Conservation (phyloP, 1,140 invertebrate species). For the Polypedilum vanderplanki region DNA sequence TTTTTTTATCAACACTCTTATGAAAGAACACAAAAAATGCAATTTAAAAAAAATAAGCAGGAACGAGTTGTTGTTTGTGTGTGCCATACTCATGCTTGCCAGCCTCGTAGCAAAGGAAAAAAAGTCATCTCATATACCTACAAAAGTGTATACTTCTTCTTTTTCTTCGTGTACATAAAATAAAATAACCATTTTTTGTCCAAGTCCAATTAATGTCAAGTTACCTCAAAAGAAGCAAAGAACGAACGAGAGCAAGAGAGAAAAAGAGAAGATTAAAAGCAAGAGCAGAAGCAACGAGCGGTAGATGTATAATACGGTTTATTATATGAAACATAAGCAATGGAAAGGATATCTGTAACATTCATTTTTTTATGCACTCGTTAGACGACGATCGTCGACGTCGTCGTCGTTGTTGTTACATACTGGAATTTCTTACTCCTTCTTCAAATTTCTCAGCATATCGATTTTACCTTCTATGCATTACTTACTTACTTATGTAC, state of each 20-base stretch:
- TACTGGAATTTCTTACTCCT: too few species aligned
- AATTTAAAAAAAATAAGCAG: background rate
- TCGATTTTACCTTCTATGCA: too few species aligned
- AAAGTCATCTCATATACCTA: background rate
- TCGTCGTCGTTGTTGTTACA: too few species aligned
- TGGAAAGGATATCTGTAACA: background rate
- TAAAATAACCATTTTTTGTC: constrained; percentile 19
- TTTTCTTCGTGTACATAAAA: background rate
- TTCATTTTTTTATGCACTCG: too few species aligned
- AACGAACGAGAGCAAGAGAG: background rate
- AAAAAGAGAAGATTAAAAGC: background rate
- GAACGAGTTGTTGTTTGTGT: background rate
- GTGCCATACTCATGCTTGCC: background rate
- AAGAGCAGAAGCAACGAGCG: constrained; percentile 5
- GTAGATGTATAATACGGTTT: background rate
- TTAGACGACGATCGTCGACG: too few species aligned
- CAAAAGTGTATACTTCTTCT: too few species aligned
- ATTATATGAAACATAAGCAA: constrained; percentile 11
- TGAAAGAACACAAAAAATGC: background rate
- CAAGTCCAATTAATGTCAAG: constrained; percentile 17
- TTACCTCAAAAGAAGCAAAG: constrained; percentile 3
- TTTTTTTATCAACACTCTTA: constrained; percentile 1
- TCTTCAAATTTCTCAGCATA: too few species aligned
- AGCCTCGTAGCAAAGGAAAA: background rate
- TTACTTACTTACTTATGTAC: too few species aligned